Evolutionary conservation across 1,140 invertebrate genomes (phyloP).

Genomic region (Heterodera carotae): DNA sequence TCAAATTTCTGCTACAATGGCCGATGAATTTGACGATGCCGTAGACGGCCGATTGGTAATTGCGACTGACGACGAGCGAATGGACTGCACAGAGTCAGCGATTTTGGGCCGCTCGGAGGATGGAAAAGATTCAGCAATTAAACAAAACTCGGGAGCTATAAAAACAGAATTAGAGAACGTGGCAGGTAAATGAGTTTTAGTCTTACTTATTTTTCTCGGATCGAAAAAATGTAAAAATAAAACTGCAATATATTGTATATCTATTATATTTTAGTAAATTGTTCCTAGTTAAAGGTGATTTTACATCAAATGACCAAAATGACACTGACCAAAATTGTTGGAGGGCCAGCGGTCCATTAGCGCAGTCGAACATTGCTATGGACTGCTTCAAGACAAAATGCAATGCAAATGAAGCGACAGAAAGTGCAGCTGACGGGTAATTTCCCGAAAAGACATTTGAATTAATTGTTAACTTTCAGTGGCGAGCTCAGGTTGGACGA

Average conservation of each 20-base stretch:
- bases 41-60: conserved; percentile 7
- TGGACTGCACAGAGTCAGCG: conserved; percentile 10
- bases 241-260: no score
- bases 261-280: conserved; percentile 1
- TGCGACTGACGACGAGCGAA: conserved; percentile 16
- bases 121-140: conserved; percentile 5
- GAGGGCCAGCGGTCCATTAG: neutral
- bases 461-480: neutral
- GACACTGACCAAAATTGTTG: neutral
- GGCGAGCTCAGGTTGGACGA: neutral
- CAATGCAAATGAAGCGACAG: neutral
- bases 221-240: no score
- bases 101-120: neutral
- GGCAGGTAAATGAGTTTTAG: neutral
- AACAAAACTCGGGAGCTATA: neutral
- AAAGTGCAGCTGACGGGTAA: neutral
- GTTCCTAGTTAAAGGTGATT: neutral
- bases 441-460: neutral
- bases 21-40: conserved; percentile 11
- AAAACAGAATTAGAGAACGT: neutral
- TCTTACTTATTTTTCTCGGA: neutral
- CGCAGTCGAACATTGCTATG: neutral
- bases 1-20: no score
- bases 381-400: neutral
- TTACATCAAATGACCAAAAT: neutral